Percentiles rank a stretch among this genome's conserved stretches.
phyloP scores from a whole-genome alignment of 2,888 invertebrate species.

The Limenitis camilla region DNA sequence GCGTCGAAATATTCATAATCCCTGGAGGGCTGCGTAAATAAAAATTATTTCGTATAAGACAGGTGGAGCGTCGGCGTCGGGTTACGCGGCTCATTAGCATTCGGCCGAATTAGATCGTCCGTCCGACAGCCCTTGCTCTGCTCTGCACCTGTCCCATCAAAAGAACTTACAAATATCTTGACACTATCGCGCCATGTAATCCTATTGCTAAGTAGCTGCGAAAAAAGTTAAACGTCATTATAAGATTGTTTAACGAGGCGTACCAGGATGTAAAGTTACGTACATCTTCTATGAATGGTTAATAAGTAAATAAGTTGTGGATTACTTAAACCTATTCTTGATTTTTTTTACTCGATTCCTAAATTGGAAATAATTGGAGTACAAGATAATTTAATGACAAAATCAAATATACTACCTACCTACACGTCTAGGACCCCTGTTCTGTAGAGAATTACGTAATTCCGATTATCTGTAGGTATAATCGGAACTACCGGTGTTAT shows the following conservation, averaged over 20 bases:
- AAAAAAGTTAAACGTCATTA: constrained; percentile 24
- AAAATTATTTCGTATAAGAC: constrained; percentile 66
- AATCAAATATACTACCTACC: no score
- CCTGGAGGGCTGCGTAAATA: constrained; percentile 64
- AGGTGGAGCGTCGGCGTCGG: constrained; percentile 66
- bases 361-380: no score
- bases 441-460: no score
- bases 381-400: no score
- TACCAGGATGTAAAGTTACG: not conserved
- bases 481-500: constrained; percentile 9
- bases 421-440: no score
- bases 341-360: no score
- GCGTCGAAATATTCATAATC: constrained; percentile 63
- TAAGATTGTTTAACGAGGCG: constrained; percentile 9
- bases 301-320: no score
- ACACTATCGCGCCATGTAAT: constrained; percentile 56
- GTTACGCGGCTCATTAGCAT: constrained; percentile 65
- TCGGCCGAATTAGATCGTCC: constrained; percentile 57
- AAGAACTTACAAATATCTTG: constrained; percentile 42
- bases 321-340: no score
- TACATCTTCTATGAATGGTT: no score
- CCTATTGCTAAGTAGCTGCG: constrained; percentile 46
- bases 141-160: constrained; percentile 54
- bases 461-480: not conserved
- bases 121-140: constrained; percentile 42